Percentiles rank a stretch among this genome's conserved stretches.
phyloP scores from a whole-genome alignment of 2,797 vertebrate species.

The Tiaroga cobitis region DNA sequence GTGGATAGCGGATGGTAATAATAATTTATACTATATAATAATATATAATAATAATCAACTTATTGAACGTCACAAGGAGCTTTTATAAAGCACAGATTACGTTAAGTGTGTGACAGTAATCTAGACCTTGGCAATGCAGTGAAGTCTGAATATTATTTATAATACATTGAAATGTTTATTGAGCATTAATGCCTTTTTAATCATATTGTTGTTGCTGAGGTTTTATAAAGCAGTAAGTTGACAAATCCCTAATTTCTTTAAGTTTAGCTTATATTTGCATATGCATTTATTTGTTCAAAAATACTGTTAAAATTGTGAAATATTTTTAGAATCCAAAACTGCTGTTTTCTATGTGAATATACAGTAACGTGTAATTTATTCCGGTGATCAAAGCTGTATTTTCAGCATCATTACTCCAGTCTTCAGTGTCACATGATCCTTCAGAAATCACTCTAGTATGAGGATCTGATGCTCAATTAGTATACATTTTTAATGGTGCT shows the following conservation, averaged over 20 bases:
- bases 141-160: not conserved
- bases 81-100: not conserved
- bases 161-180: not conserved
- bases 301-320: not conserved
- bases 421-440: too few species aligned
- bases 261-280: not conserved
- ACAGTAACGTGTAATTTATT: not conserved
- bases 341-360: not conserved
- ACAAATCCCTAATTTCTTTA: not conserved
- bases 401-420: too few species aligned
- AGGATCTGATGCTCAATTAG: too few species aligned
- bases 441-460: too few species aligned
- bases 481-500: too few species aligned
- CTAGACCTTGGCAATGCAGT: not conserved
- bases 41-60: not conserved
- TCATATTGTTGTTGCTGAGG: not conserved
- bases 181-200: not conserved
- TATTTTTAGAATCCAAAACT: not conserved
- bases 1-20: not conserved
- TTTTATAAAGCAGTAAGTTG: not conserved
- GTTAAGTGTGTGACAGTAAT: not conserved
- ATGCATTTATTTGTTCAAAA: not conserved
- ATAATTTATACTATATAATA: not conserved
- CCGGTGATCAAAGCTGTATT: not conserved
- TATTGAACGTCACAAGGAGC: not conserved